These are phyloP conservation scores for Embidobia sp. DNA, from an alignment of 2,888 invertebrate genomes.

Conservation along the genomic window DNA sequence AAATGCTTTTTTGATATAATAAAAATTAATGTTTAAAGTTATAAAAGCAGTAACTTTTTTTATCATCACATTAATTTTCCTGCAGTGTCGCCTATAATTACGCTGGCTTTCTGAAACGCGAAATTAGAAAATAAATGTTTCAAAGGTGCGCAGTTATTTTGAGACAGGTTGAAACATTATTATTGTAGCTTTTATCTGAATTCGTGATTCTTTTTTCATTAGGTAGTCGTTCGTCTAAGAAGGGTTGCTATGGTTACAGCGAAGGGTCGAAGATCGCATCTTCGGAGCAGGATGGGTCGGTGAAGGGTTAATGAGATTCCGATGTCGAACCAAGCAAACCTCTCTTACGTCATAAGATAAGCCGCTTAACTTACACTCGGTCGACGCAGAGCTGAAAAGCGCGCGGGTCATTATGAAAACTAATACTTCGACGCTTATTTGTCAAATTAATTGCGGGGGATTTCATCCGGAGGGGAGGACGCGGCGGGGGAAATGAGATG, in stretches of 20 bases:
- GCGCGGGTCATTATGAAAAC: constrained; percentile 23
- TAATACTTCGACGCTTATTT: constrained; percentile 38
- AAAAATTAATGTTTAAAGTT: too few relatives aligned
- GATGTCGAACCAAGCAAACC: constrained; percentile 55
- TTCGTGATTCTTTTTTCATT: constrained; percentile 61
- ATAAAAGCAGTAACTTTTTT: too few relatives aligned
- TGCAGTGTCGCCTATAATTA: too few relatives aligned
- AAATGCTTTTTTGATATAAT: too few relatives aligned
- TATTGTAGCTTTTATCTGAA: constrained; percentile 33
- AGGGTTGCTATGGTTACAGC: constrained; percentile 65
- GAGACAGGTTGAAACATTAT: too few relatives aligned
- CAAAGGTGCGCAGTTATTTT: too few relatives aligned
- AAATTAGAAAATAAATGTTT: too few relatives aligned
- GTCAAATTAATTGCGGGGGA: constrained; percentile 27
- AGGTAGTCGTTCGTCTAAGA: constrained; percentile 55
- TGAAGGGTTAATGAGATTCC: constrained; percentile 69
- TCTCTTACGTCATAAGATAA: constrained; percentile 52
- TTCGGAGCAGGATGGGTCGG: constrained; percentile 33
- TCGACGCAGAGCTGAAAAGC: constrained; percentile 8
- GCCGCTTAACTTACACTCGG: constrained; percentile 39
- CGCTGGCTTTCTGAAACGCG: too few relatives aligned
- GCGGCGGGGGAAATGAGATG: constrained; percentile 1
- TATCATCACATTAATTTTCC: too few relatives aligned
- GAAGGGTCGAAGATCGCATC: constrained; percentile 65
- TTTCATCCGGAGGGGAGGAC: background rate